Evolutionary conservation across 2,888 invertebrate species (phyloP).

Genomic region (Bembecia ichneumoniformis): DNA sequence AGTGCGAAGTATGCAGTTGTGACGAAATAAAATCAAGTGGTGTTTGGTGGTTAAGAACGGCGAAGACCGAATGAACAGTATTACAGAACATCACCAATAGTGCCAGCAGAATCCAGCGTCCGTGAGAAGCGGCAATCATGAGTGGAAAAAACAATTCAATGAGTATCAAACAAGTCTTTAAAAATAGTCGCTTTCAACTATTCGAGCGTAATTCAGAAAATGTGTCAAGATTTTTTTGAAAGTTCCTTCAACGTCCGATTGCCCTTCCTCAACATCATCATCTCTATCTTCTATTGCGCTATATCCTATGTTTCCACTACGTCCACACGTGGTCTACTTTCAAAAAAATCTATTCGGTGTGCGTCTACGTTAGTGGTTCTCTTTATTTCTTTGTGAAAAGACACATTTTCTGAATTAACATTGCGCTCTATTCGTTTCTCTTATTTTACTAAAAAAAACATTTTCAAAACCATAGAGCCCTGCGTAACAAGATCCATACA

Average conservation of each 20-base stretch:
- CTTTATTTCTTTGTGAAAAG: conserved; percentile 76
- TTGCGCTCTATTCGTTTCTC: conserved; percentile 33
- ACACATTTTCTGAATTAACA: conserved; percentile 86
- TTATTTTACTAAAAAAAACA: conserved; percentile 19
- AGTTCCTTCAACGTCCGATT: conserved; percentile 70
- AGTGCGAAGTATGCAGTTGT: too few species aligned
- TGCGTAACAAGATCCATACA: conserved; percentile 25
- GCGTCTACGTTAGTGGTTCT: conserved; percentile 48
- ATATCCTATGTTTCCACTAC: conserved; percentile 54
- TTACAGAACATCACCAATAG: conserved; percentile 50
- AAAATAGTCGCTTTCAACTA: conserved; percentile 23
- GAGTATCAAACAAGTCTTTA: conserved; percentile 36
- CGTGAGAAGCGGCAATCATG: conserved; percentile 72
- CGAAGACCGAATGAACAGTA: conserved; percentile 15
- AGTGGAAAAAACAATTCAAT: conserved; percentile 70
- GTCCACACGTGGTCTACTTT: conserved; percentile 70
- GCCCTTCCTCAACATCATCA: conserved; percentile 42
- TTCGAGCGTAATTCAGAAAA: conserved; percentile 76
- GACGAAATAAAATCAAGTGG: conserved; percentile 41
- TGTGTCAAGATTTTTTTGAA: conserved; percentile 78
- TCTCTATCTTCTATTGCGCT: conserved; percentile 27
- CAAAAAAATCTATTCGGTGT: conserved; percentile 74
- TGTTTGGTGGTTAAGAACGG: conserved; percentile 32
- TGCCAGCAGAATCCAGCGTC: conserved; percentile 64
- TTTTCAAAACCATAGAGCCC: conserved; percentile 19